Evolutionary conservation across 2,113 vertebrate genomes (phyloP), one percentile per base, ranked within the genome.

Genomic region (Zingel zingel): DNA sequence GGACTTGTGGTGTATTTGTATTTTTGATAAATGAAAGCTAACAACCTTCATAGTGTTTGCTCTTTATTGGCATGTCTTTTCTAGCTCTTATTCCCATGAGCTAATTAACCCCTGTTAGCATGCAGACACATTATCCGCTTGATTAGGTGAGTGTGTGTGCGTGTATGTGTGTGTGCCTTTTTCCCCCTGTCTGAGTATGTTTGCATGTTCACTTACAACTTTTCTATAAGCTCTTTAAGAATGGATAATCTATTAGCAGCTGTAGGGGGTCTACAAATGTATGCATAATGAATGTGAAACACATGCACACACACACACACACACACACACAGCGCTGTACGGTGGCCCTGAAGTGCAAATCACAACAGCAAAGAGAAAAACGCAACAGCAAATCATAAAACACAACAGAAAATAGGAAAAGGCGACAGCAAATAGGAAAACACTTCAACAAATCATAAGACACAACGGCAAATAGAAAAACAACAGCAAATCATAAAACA

Each of bases 191-290:
- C 51, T 76, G 47, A 47, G 25, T 43, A 21, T 75, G 68, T 82
- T 82, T 78, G 68, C 59, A 54, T 43, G 68, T 30, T 50, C 15
- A 23, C 58, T 75, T 80, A 50, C 56, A n/a, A 51, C 14, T 43
- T 57, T 57, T 39, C 80, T 39, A 36, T 59, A 69, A 83, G 70
- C 58, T 82, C 67, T 73, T 85, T 79, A 43, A 73, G 78, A 86
- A 74, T 30, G 58, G 71, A 81, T 13, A 71, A 58, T 88, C 64
- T 85, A 72, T 87, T 76, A 80, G 73, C 65, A 66, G 82, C 74
- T 74, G 74, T 23, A 62, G 85, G 78, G 54, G 83, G 64, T 78
- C 19, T 72, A 57, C 36, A 83, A 73, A 80, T 83, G 59, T 65
- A 85, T 50, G 54, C 73, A 82, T 84, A 84, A 84, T 82, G 51